A percentile compares a stretch with the other conserved stretches of the same genome.
Evolutionary conservation across 2,797 vertebrate species (phyloP).

Genomic region (Pseudopleuronectes americanus): DNA sequence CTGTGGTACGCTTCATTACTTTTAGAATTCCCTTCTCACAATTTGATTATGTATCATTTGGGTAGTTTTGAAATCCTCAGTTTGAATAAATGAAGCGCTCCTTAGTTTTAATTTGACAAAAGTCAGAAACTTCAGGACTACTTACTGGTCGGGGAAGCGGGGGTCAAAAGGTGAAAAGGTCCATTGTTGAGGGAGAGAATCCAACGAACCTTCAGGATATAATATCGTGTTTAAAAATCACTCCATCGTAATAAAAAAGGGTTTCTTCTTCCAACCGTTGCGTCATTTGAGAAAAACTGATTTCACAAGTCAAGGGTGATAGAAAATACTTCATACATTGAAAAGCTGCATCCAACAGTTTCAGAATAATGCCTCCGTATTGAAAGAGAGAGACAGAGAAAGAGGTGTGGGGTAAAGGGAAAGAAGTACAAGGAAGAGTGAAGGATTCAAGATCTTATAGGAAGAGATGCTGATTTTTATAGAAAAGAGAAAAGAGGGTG

Average conservation of each 20-base stretch:
- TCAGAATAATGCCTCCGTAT: slow-evolving; percentile 48
- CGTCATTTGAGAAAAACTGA: slow-evolving; percentile 63
- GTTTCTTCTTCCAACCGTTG: slow-evolving; percentile 31
- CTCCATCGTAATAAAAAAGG: slow-evolving; percentile 63
- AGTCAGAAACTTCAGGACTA: slow-evolving; percentile 27
- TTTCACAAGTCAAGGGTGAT: slow-evolving; percentile 61
- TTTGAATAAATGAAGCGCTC: slow-evolving; percentile 14
- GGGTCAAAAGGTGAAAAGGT: slow-evolving; percentile 55
- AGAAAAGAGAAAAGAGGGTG: no score
- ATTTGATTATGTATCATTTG: not conserved
- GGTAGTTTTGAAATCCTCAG: not conserved
- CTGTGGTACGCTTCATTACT: not conserved
- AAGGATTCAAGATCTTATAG: no score
- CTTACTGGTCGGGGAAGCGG: slow-evolving; percentile 25
- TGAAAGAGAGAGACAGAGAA: slow-evolving; percentile 8
- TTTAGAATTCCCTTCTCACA: not conserved
- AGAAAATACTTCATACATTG: slow-evolving; percentile 74
- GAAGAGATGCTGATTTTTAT: slow-evolving; percentile 6
- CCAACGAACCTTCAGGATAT: slow-evolving; percentile 51
- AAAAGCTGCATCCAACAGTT: slow-evolving; percentile 69
- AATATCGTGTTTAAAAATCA: slow-evolving; percentile 68
- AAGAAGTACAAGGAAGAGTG: no score
- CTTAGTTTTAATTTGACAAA: slow-evolving; percentile 34
- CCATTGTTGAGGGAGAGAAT: slow-evolving; percentile 48
- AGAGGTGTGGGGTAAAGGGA: not conserved